Evolutionary conservation across 2,113 vertebrate genomes (phyloP), one percentile per base, ranked within the genome.

Genomic region (Perca flavescens): DNA sequence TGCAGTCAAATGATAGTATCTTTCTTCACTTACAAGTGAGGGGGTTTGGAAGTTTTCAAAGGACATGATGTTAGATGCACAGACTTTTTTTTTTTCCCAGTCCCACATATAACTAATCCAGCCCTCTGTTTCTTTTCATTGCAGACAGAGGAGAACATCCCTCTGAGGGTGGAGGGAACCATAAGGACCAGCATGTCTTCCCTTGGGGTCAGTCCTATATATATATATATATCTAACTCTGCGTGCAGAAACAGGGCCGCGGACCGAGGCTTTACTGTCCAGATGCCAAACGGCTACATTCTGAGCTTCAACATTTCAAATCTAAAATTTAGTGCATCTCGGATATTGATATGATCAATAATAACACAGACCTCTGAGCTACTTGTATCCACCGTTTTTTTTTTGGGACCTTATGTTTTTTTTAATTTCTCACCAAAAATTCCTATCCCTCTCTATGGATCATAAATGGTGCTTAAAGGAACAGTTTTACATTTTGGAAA

Each of bases 151-250:
- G 96, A 97, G 80, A 94, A 86, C 85, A 91, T 96, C 87, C 95
- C 95, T 73, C 92, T 97, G 84, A 95, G 94, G 89, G 94, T 95
- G 9, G 96, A 97, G 88, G 96, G 94, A 68, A 96, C 95, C 76
- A 82, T 96, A 60, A 96, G 96, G 88, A 96, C 94, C 93, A 99
- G 97, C 93, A 88, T 97, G 88, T 97, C 96, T 79, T 99, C 97
- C 4, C 91, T 97, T 49, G 94, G 96, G 96, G 97, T 98, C 70
- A 93, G 92, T 94, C 84, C 10, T 9, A 36, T 85, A 31, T 31
- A 31, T 31, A 4, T 28, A 53, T 77, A 0, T 43, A 43, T 11
- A 19, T 82, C 13, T 91, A 49, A 80, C 40, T 87, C 68, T 90
- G 84, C 87, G 87, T 80, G 67, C 77, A 71, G 28, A 46, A 40